Evolutionary conservation across 2,797 vertebrate genomes (phyloP).

Genomic region (Atherinosoma microstoma): DNA sequence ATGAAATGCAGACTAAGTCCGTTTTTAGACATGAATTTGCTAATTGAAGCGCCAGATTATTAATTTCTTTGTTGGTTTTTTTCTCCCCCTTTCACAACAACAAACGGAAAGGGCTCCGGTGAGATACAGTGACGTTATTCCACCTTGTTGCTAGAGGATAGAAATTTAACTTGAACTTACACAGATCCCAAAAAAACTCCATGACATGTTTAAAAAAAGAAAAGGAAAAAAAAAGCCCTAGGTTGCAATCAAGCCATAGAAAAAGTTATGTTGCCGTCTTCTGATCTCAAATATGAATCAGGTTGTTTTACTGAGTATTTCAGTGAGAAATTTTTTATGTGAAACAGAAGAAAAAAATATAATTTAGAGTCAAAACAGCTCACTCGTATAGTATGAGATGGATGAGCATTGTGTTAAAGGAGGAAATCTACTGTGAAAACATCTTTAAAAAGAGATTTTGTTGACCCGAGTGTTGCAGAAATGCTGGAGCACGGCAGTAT

Average conservation of each 20-base stretch:
- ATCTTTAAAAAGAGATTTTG: slow-evolving; percentile 53
- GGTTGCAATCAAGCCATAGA: slow-evolving; percentile 81
- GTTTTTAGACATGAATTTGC: slow-evolving; percentile 55
- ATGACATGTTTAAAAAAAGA: slow-evolving; percentile 7
- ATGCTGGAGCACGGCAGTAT: slow-evolving; percentile 65
- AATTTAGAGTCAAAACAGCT: slow-evolving; percentile 51
- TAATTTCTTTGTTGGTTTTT: background rate
- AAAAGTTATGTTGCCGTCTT: slow-evolving; percentile 61
- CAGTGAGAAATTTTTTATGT: slow-evolving; percentile 35
- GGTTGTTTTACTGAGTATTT: slow-evolving; percentile 54
- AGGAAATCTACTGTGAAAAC: slow-evolving; percentile 69
- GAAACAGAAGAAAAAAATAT: slow-evolving; percentile 36
- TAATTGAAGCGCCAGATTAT: slow-evolving; percentile 39
- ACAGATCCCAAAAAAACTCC: slow-evolving; percentile 26
- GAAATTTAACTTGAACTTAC: slow-evolving; percentile 55
- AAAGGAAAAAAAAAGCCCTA: slow-evolving; percentile 30
- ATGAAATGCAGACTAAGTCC: slow-evolving; percentile 59
- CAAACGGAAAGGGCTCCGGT: slow-evolving; percentile 46
- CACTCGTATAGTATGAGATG: slow-evolving; percentile 53
- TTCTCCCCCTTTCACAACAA: slow-evolving; percentile 48
- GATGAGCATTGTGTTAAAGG: slow-evolving; percentile 57
- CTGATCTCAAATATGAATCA: slow-evolving; percentile 52
- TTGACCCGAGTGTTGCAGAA: slow-evolving; percentile 54
- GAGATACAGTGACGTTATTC: slow-evolving; percentile 50
- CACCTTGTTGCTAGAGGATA: slow-evolving; percentile 49